A percentile compares a stretch with the other conserved stretches of the same genome.
Evolutionary conservation across 2,888 invertebrate genomes (phyloP).

Genomic region (Euzophera pinguis): DNA sequence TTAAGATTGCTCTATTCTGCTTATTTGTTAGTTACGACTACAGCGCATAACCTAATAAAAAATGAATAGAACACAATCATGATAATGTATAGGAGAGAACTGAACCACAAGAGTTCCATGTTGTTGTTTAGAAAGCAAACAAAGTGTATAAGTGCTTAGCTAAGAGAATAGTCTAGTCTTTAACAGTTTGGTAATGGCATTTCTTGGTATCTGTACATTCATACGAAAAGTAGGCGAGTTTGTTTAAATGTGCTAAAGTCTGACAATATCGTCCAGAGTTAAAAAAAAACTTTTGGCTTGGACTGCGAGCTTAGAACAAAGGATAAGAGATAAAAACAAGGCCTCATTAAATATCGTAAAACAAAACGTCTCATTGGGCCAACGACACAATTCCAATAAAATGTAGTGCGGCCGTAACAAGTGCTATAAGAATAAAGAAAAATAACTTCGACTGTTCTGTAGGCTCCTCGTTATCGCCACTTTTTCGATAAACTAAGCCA

Average conservation of each 20-base stretch:
- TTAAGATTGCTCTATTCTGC: not conserved
- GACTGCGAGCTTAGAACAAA: not conserved
- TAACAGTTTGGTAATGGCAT: too few relatives aligned
- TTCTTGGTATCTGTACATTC: too few relatives aligned
- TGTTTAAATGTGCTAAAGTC: too few relatives aligned
- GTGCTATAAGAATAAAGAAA: constrained; percentile 50
- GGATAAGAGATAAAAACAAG: not conserved
- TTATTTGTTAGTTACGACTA: too few relatives aligned
- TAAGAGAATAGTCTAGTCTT: too few relatives aligned
- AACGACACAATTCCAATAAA: constrained; percentile 28
- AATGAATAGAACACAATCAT: too few relatives aligned
- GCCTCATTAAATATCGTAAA: constrained; percentile 16
- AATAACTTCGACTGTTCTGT: constrained; percentile 47
- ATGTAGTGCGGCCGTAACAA: constrained; percentile 48
- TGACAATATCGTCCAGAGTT: not conserved
- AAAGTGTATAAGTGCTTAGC: too few relatives aligned
- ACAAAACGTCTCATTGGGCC: constrained; percentile 13
- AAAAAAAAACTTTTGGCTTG: not conserved
- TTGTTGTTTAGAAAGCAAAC: too few relatives aligned
- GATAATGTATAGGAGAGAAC: too few relatives aligned
- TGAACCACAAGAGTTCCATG: too few relatives aligned
- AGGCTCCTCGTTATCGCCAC: constrained; percentile 50
- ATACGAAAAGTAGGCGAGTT: too few relatives aligned
- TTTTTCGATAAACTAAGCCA: constrained; percentile 35
- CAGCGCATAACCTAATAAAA: too few relatives aligned